Base-by-base conservation (phyloP, 2,888 invertebrate genomes). In the Lissocephala sabroskyi region DNA sequence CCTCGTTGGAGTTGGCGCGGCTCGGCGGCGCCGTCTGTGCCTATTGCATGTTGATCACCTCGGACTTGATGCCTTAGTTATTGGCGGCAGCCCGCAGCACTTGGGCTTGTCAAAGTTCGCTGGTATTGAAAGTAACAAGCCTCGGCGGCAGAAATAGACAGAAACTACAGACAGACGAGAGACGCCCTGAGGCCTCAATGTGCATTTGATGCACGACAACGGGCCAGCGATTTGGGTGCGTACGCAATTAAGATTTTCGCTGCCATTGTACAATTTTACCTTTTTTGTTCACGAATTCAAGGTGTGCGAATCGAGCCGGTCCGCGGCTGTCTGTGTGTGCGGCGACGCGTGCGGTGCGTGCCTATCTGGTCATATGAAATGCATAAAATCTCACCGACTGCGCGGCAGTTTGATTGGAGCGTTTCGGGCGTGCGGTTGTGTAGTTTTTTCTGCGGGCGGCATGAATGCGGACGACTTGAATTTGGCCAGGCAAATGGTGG, bases 351-450 rank as follows among this genome's bases (percentile, higher is more conserved):
- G 39, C 33, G 37, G 47, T 57, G 76, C 68, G 76, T 70, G 68
- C 68, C 62, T 67, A 70, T 70, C 76, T 67, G 52, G 68, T 67
- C 50, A 65, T 75, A 71, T 58, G 73, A 73, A 76, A 52, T 70
- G 73, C 68, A 70, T 73, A 65, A 73, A 73, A 67, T 64, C 68
- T 62, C 51, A 56, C 45, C 29, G 32, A 47, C 60, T 67, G n/a
- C n/a, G n/a, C n/a, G n/a, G n/a, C n/a, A 70, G 68, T 70, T 48
- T 40, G 47, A 54, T 59, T 28, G 52, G 45, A 64, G 42, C 73
- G 28, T 44, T 67, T 48, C 43, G 52, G 62, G 62, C 41, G 65
- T 40, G 18, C 65, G 73, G 68, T 73, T 76, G 76, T 62, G 65
- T 41, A n/a, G n/a, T n/a, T n/a, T n/a, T n/a, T n/a, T n/a, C n/a